Evolutionary conservation across 2,888 invertebrate species (phyloP), one percentile per base, ranked within the genome.

Genomic region (Scrobipalpa costella): DNA sequence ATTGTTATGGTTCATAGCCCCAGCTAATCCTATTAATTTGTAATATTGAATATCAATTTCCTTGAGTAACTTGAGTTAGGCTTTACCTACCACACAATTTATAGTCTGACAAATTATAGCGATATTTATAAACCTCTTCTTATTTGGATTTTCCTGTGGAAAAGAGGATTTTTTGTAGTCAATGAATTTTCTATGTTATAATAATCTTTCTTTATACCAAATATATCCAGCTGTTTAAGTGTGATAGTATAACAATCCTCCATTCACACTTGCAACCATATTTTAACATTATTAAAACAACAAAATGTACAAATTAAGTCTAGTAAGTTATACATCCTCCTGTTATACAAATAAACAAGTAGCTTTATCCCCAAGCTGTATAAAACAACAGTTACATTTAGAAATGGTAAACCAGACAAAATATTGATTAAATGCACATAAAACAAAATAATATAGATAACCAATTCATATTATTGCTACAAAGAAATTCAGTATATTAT

Each of bases 1-100:
- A 38, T 60, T 64, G 57, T 61, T 19, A 47, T n/a, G 21, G 64
- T 64, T 63, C 63, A 60, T 40, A 49, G 63, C 49, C 49, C 21
- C 59, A 36, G 19, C n/a, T 59, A 44, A 59, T 44, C 44, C 15
- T 8, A 59, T 59, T 27, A 11, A 38, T 59, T 59, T 59, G n/a
- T 19, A 57, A 57, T 57, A 38, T 38, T 57, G 38, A 38, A 57
- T 57, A 57, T 57, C 57, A 19, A 57, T 57, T 38, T 57, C 38
- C 57, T 36, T 57, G 57, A 36, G 57, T 57, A 15, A 36, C 36
- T n/a, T 55, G 50, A 44, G 7, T 44, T n/a, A 44, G 1, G 2
- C n/a, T 44, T 15, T 15, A 44, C n/a, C 44, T 44, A 44, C n/a
- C 1, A 13, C 40, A 13, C 5, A 15, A 7, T 44, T 0, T 3